Evolutionary conservation across 2,113 vertebrate species (phyloP).

Genomic region (Rhineura floridana): DNA sequence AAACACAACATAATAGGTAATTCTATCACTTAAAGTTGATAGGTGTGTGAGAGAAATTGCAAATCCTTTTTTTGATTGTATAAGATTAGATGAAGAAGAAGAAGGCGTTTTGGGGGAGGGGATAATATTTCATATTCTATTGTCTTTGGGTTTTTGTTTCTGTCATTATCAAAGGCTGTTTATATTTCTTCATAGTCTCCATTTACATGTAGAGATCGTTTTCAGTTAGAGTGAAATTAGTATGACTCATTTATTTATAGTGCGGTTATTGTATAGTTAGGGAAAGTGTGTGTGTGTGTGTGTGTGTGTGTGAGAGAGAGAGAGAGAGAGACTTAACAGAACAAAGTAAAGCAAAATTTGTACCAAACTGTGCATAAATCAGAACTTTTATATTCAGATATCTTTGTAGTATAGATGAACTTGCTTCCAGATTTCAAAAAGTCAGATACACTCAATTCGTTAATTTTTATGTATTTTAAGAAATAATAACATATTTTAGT

Average conservation of each 20-base stretch:
- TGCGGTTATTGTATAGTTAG: neutral
- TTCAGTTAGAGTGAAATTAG: neutral
- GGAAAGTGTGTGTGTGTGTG: neutral
- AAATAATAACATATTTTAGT: neutral
- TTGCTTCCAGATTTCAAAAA: neutral
- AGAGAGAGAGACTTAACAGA: neutral
- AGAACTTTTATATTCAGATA: neutral
- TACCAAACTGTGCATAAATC: neutral
- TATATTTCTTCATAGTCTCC: neutral
- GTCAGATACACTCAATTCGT: neutral
- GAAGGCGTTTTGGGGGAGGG: slow-evolving; percentile 28
- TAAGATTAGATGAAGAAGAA: slow-evolving; percentile 33
- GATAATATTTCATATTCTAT: slow-evolving; percentile 28
- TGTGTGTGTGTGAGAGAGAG: neutral
- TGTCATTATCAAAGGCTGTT: neutral
- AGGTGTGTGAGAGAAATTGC: neutral
- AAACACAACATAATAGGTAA: slow-evolving; percentile 38
- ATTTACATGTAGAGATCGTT: slow-evolving; percentile 21
- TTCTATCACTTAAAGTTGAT: slow-evolving; percentile 45
- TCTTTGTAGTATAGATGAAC: neutral
- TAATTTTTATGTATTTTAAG: neutral
- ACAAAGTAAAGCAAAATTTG: neutral
- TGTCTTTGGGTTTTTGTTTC: neutral
- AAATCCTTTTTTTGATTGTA: slow-evolving; percentile 17
- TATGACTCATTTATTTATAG: neutral